A percentile compares a stretch with the other conserved stretches of the same genome.
These are phyloP conservation scores for Plebejus anna DNA, from an alignment of 2,888 invertebrate genomes.

Conservation along the genomic window DNA sequence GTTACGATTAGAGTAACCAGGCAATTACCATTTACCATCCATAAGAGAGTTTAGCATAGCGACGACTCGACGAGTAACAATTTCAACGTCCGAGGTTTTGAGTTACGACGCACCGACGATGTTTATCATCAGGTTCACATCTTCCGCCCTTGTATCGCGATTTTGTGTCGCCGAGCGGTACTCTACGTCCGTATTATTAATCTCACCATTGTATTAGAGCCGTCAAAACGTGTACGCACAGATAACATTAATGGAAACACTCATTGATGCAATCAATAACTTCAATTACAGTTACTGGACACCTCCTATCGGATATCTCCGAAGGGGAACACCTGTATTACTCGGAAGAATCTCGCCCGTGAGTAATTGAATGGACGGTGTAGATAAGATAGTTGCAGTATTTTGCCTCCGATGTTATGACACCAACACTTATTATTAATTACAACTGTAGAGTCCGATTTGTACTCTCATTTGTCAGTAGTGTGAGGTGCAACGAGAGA, in stretches of 20 bases:
- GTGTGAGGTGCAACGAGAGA: not conserved
- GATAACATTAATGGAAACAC: conserved; percentile 70
- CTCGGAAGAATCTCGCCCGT: conserved; percentile 31
- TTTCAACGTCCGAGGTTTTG: conserved; percentile 70
- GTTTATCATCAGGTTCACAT: conserved; percentile 76
- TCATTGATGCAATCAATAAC: conserved; percentile 67
- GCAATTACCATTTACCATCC: conserved; percentile 69
- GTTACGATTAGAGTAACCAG: conserved; percentile 56
- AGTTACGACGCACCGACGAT: conserved; percentile 71
- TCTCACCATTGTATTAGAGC: conserved; percentile 75
- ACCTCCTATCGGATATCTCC: conserved; percentile 51
- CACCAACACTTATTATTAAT: conserved; percentile 18
- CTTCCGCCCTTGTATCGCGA: conserved; percentile 74
- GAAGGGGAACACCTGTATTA: conserved; percentile 41
- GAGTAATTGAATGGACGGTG: conserved; percentile 33
- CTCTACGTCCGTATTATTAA: conserved; percentile 73
- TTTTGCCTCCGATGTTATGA: conserved; percentile 23
- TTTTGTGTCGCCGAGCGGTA: conserved; percentile 72
- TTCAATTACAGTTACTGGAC: conserved; percentile 60
- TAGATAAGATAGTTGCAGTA: conserved; percentile 29
- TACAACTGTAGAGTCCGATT: not conserved
- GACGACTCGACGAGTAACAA: conserved; percentile 64
- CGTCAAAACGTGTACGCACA: conserved; percentile 69
- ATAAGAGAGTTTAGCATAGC: conserved; percentile 54
- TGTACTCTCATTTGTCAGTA: not conserved